Conservation (phyloP, 1,140 invertebrate species). For the Pogonomyrmex barbatus region DNA sequence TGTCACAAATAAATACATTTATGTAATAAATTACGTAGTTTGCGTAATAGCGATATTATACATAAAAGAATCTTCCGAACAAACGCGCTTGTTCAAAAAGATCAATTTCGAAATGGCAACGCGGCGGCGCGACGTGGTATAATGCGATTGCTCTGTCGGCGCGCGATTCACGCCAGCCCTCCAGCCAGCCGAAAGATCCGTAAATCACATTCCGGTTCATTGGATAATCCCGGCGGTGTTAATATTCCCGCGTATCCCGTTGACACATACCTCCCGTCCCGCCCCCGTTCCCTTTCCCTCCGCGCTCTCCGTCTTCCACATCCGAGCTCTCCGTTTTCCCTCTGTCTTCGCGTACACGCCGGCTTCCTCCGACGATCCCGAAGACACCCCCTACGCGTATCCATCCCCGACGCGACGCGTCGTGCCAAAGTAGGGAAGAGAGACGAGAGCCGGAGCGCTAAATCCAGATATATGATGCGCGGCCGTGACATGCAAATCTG, state of each 20-base stretch:
- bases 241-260: conserved; percentile 81
- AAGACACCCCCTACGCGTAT: conserved; percentile 80
- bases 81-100: not conserved
- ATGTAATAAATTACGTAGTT: not conserved
- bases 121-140: conserved; percentile 35
- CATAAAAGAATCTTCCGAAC: not conserved
- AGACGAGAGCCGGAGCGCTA: conserved; percentile 72
- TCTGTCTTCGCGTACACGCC: conserved; percentile 70
- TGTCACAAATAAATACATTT: conserved; percentile 4
- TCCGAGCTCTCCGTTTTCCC: conserved; percentile 35
- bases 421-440: conserved; percentile 34
- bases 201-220: conserved; percentile 85
- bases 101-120: conserved; percentile 12
- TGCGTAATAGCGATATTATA: not conserved
- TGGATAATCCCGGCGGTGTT: conserved; percentile 85
- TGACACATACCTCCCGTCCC: conserved; percentile 54
- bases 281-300: not conserved
- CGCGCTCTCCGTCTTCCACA: conserved; percentile 11
- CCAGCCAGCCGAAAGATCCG: conserved; percentile 57
- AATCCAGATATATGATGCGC: conserved; percentile 87
- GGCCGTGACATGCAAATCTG: conserved; percentile 86
- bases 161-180: conserved; percentile 53
- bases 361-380: conserved; percentile 83
- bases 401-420: conserved; percentile 77
- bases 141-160: conserved; percentile 54